These are phyloP conservation scores for Lagopus leucura DNA, from an alignment of 2,113 vertebrate genomes.

Conservation along the genomic window DNA sequence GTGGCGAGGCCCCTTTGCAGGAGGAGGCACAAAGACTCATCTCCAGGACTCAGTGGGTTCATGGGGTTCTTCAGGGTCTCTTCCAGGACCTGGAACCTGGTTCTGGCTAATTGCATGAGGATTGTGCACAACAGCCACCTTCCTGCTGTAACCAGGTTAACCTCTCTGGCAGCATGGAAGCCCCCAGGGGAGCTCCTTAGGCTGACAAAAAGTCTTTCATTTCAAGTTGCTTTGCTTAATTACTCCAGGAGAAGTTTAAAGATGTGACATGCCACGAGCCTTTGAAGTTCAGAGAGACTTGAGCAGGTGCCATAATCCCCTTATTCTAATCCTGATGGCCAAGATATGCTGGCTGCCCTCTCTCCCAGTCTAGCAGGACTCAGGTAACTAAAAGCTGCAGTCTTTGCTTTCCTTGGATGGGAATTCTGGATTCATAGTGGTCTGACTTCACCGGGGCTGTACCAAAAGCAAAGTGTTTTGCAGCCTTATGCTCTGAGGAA, in stretches of 20 bases:
- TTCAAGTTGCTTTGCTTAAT: constrained; percentile 50
- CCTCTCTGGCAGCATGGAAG: not conserved
- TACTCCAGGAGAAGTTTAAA: not conserved
- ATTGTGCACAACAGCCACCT: not conserved
- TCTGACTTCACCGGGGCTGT: not conserved
- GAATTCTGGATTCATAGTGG: not conserved
- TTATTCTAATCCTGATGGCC: constrained; percentile 54
- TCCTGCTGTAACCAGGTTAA: not conserved
- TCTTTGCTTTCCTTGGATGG: not conserved
- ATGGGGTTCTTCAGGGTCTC: fast-evolving
- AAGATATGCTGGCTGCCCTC: not conserved
- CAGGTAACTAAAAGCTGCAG: not conserved
- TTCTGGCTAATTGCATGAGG: fast-evolving
- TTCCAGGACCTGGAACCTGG: not conserved
- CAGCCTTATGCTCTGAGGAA: not conserved
- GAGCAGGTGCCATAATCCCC: constrained; percentile 57
- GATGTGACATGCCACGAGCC: not conserved
- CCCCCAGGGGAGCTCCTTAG: not conserved
- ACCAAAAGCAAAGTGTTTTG: not conserved
- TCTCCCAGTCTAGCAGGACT: not conserved
- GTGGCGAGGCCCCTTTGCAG: not conserved
- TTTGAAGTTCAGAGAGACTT: constrained; percentile 62
- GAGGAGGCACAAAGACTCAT: not conserved
- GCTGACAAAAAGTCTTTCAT: constrained; percentile 26
- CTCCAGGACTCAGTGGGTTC: not conserved